Conservation (phyloP, 2,113 vertebrate species). For the Gopherus flavomarginatus region DNA sequence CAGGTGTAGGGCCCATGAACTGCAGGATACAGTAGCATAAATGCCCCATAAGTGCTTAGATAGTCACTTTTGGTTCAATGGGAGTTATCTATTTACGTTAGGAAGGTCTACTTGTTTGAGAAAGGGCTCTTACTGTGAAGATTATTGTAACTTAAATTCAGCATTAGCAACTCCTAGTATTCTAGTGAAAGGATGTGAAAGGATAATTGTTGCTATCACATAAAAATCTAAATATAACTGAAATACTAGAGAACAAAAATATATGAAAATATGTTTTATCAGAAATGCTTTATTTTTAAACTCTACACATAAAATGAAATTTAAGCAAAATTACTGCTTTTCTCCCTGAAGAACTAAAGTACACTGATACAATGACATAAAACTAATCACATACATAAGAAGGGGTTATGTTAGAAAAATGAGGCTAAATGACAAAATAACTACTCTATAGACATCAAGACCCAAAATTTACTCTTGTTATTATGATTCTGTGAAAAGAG, state of each 20-base stretch:
- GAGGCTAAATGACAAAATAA: slow-evolving; percentile 45
- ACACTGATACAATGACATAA: slow-evolving; percentile 25
- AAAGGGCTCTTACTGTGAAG: neutral
- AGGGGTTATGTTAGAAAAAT: slow-evolving; percentile 44
- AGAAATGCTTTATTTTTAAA: slow-evolving; percentile 34
- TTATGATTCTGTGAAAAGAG: slow-evolving; percentile 75
- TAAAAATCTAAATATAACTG: slow-evolving; percentile 33
- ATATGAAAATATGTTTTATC: slow-evolving; percentile 17
- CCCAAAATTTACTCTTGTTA: slow-evolving; percentile 74
- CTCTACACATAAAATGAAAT: slow-evolving; percentile 53
- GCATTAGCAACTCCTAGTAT: neutral
- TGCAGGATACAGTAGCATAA: neutral
- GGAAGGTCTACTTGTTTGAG: accelerated
- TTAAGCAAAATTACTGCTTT: slow-evolving; percentile 37
- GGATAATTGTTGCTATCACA: neutral
- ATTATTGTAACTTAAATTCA: neutral
- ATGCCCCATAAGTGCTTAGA: neutral
- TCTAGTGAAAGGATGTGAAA: neutral
- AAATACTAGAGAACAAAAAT: slow-evolving; percentile 32
- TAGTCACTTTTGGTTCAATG: no score
- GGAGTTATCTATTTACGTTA: neutral
- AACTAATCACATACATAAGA: slow-evolving; percentile 67
- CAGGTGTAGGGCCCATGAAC: neutral
- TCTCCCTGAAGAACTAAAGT: slow-evolving; percentile 28
- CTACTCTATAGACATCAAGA: slow-evolving; percentile 63